These are phyloP conservation scores for Grus americana DNA, from an alignment of 2,113 vertebrate species.

Conservation along the genomic window DNA sequence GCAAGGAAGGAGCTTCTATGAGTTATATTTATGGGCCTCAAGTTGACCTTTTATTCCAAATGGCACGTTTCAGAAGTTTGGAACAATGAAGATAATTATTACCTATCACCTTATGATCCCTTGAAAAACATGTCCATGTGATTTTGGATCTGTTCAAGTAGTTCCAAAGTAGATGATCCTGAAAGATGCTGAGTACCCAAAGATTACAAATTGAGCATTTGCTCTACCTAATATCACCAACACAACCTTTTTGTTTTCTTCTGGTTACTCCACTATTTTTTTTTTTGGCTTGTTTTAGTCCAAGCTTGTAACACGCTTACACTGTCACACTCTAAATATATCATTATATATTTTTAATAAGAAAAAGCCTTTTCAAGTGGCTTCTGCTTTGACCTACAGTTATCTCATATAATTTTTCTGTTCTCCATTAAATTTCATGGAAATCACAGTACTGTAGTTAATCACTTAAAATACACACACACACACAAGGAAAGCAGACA, in stretches of 20 bases:
- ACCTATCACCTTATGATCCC: background rate
- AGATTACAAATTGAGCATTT: background rate
- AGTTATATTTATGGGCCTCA: background rate
- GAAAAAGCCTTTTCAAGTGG: background rate
- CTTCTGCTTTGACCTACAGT: background rate
- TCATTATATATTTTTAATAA: background rate
- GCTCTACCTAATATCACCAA: background rate
- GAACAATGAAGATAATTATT: background rate
- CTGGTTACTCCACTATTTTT: background rate
- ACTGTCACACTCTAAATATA: background rate
- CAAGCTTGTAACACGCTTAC: background rate
- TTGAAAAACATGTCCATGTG: background rate
- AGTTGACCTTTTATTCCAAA: background rate
- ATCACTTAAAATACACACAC: background rate
- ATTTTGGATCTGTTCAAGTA: background rate
- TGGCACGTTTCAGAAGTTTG: background rate
- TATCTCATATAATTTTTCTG: background rate
- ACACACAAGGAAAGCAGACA: background rate
- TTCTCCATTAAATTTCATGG: background rate
- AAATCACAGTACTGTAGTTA: background rate
- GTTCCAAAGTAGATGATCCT: background rate
- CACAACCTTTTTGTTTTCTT: background rate
- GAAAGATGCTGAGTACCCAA: background rate
- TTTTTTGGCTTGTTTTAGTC: background rate
- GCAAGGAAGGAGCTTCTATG: background rate